Conservation (phyloP, 2,888 invertebrate genomes). For the Andrena bucephala region DNA sequence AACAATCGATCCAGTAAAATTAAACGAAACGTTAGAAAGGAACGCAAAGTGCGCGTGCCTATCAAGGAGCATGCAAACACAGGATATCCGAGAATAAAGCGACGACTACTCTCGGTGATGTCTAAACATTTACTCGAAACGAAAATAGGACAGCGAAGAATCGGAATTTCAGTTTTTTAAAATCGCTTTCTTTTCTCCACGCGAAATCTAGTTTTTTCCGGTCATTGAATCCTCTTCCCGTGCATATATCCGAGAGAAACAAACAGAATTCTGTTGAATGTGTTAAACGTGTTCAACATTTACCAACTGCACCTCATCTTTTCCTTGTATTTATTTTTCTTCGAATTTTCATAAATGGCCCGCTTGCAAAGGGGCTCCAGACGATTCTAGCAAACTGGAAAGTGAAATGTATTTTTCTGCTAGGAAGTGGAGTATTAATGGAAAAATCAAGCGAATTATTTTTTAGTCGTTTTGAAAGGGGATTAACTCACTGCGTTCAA, state of each 20-base stretch:
- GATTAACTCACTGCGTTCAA: no score
- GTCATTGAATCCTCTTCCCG: not conserved
- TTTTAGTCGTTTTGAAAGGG: no score
- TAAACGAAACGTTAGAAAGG: slow-evolving; percentile 6
- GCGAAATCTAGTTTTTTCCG: not conserved
- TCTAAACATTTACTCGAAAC: slow-evolving; percentile 35
- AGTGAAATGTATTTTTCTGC: no score
- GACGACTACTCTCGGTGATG: slow-evolving; percentile 24
- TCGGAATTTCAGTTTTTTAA: slow-evolving; percentile 26
- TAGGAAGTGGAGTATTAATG: no score
- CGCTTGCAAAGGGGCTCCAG: no score
- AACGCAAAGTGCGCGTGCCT: slow-evolving; percentile 9
- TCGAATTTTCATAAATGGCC: no score
- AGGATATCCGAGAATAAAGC: slow-evolving; percentile 50
- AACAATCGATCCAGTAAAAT: slow-evolving; percentile 14
- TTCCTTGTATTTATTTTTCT: not conserved
- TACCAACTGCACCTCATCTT: not conserved
- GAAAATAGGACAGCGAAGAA: slow-evolving; percentile 37
- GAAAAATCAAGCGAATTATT: no score
- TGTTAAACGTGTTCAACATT: not conserved
- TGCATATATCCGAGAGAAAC: not conserved
- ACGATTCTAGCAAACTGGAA: no score
- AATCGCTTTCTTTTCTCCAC: slow-evolving; percentile 6
- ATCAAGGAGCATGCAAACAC: slow-evolving; percentile 19
- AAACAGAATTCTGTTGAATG: not conserved